A percentile compares a stretch with the other conserved stretches of the same genome.
These are phyloP conservation scores for Gobius niger DNA, from an alignment of 2,113 vertebrate genomes.

Conservation along the genomic window DNA sequence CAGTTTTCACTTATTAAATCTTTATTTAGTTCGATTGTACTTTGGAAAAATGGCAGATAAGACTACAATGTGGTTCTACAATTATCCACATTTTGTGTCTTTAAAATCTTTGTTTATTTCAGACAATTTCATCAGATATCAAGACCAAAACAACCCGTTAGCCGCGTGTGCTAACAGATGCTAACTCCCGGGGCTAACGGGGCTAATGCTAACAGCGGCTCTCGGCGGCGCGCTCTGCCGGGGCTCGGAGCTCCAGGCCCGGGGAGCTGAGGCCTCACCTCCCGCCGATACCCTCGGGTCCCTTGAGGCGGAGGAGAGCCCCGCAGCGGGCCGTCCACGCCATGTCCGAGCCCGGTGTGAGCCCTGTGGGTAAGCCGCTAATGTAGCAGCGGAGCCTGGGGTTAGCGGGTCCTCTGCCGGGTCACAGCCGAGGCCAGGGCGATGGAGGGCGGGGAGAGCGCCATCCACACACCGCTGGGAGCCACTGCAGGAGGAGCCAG, in stretches of 20 bases:
- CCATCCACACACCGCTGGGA: background rate
- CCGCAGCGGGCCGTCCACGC: constrained; percentile 66
- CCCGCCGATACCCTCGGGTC: constrained; percentile 24
- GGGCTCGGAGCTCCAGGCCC: background rate
- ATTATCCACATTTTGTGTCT: background rate
- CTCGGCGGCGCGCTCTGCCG: background rate
- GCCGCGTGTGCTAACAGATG: background rate
- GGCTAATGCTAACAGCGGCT: constrained; percentile 10
- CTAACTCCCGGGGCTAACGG: background rate
- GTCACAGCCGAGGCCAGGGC: background rate
- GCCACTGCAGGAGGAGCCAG: background rate
- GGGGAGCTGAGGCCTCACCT: constrained; percentile 52
- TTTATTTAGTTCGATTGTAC: no score
- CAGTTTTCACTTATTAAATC: no score
- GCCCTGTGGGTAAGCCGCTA: background rate
- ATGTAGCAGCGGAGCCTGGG: background rate
- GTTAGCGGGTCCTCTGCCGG: constrained; percentile 15
- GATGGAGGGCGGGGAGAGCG: background rate
- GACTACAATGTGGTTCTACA: no score
- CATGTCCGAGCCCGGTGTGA: constrained; percentile 58
- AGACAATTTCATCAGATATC: background rate
- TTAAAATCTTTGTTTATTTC: background rate
- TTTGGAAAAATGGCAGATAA: no score
- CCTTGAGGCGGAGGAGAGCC: constrained; percentile 48
- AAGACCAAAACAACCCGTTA: background rate